These are phyloP conservation scores for Drosophila pachea DNA, from an alignment of 1,140 invertebrate species.

Conservation along the genomic window DNA sequence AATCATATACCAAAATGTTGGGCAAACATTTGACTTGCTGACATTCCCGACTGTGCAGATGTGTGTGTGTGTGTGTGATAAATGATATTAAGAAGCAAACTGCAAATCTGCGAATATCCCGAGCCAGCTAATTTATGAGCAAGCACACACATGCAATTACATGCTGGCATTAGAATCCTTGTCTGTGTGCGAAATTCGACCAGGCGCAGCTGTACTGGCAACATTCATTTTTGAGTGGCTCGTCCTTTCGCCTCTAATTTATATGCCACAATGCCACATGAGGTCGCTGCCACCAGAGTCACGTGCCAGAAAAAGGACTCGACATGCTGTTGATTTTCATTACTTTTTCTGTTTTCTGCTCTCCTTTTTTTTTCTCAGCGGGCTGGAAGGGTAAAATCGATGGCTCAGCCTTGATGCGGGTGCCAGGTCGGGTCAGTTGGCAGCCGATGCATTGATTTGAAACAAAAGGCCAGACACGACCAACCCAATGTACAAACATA, in stretches of 20 bases:
- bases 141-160: neutral
- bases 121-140: slow-evolving; percentile 26
- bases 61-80: slow-evolving; percentile 12
- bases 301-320: slow-evolving; percentile 36
- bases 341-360: neutral
- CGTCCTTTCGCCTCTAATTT: slow-evolving; percentile 28
- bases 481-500: slow-evolving; percentile 8
- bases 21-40: slow-evolving; percentile 32
- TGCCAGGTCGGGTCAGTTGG: slow-evolving; percentile 14
- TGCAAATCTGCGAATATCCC: slow-evolving; percentile 12
- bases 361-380: neutral
- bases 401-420: slow-evolving; percentile 35
- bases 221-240: slow-evolving; percentile 8
- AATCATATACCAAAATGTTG: neutral
- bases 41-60: slow-evolving; percentile 12
- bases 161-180: neutral
- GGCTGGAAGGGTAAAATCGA: slow-evolving; percentile 33
- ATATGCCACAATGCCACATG: slow-evolving; percentile 32
- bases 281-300: slow-evolving; percentile 29
- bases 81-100: slow-evolving; percentile 23
- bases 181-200: neutral
- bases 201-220: slow-evolving; percentile 34
- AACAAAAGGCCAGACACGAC: slow-evolving; percentile 15
- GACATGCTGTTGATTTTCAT: slow-evolving; percentile 5
- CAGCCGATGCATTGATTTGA: slow-evolving; percentile 37